Evolutionary conservation across 2,797 vertebrate species (phyloP).

Genomic region (Trichosurus vulpecula): DNA sequence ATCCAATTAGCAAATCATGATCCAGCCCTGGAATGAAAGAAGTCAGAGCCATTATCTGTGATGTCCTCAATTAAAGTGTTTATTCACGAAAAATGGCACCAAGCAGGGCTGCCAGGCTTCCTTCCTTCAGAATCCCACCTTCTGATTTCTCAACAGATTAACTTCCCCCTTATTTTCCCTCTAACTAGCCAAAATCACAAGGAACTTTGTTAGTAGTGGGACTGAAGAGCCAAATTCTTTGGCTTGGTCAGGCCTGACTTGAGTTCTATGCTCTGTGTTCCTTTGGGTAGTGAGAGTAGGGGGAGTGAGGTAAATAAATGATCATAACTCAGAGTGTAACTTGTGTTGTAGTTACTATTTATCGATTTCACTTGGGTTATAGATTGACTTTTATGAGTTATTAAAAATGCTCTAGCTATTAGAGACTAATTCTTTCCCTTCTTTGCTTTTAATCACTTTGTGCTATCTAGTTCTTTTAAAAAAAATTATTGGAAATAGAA

Average conservation of each 20-base stretch:
- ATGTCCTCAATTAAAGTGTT: slow-evolving; percentile 79
- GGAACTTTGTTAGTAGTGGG: slow-evolving; percentile 47
- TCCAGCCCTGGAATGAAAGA: slow-evolving; percentile 64
- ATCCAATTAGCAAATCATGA: slow-evolving; percentile 79
- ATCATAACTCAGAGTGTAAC: slow-evolving; percentile 45
- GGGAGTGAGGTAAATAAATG: slow-evolving; percentile 35
- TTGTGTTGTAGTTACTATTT: slow-evolving; percentile 61
- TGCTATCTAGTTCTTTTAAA: slow-evolving; percentile 42
- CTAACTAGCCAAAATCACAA: slow-evolving; percentile 47
- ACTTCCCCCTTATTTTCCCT: not conserved
- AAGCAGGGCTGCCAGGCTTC: slow-evolving; percentile 9
- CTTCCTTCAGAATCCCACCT: slow-evolving; percentile 33
- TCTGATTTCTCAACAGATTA: slow-evolving; percentile 25
- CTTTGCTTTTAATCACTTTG: slow-evolving; percentile 23
- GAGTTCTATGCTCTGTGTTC: slow-evolving; percentile 55
- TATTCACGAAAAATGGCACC: slow-evolving; percentile 66
- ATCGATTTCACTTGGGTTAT: slow-evolving; percentile 57
- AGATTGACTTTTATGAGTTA: slow-evolving; percentile 55
- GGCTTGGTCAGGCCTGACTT: slow-evolving; percentile 72
- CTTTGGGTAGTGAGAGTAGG: slow-evolving; percentile 12
- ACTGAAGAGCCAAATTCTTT: slow-evolving; percentile 68
- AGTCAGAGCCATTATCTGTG: slow-evolving; percentile 76
- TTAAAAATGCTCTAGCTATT: not conserved
- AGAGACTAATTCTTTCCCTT: slow-evolving; percentile 21
- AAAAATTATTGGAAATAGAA: not conserved